Evolutionary conservation across 2,113 vertebrate genomes (phyloP).

Genomic region (Lophotis ruficrista): DNA sequence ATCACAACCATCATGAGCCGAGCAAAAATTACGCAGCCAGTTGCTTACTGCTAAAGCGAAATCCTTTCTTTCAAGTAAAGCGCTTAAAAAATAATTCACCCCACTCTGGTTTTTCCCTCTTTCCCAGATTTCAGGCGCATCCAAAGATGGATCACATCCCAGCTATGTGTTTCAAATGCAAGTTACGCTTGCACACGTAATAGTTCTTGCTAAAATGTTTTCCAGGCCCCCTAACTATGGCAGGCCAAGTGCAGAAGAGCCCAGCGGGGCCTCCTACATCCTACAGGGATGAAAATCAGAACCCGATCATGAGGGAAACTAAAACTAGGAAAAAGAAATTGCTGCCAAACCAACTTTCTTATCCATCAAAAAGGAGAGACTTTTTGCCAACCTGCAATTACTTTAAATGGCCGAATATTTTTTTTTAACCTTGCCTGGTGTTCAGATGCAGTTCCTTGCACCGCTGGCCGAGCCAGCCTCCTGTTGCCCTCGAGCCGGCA

Average conservation of each 20-base stretch:
- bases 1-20: not conserved
- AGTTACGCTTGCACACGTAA: not conserved
- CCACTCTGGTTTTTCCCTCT: not conserved
- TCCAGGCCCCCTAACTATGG: not conserved
- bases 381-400: not conserved
- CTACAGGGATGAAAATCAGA: not conserved
- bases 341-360: not conserved
- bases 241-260: not conserved
- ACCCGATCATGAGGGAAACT: not conserved
- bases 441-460: not conserved
- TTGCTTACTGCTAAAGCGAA: not conserved
- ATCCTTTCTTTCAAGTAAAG: not conserved
- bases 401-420: not conserved
- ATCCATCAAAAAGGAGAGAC: not conserved
- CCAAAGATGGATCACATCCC: not conserved
- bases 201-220: not conserved
- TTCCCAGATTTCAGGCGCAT: not conserved
- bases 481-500: accelerated
- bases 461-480: not conserved
- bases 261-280: not conserved
- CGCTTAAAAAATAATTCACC: not conserved
- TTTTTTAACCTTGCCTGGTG: not conserved
- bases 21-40: not conserved
- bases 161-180: not conserved
- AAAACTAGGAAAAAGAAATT: not conserved